Evolutionary conservation across 2,797 vertebrate genomes (phyloP), one percentile per base, ranked within the genome.

Genomic region (Rhincodon typus): DNA sequence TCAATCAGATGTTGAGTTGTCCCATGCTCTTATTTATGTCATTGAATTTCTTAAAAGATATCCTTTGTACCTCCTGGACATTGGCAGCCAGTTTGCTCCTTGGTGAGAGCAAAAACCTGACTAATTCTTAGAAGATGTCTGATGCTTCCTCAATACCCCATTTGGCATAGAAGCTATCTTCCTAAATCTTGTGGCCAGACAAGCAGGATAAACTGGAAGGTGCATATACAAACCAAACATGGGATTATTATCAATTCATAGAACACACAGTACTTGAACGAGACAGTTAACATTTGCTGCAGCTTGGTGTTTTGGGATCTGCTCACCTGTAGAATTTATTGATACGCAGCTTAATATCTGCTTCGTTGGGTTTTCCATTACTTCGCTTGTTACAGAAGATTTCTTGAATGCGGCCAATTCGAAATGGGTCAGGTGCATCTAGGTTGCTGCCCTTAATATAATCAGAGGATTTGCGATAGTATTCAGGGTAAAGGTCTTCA

Each of bases 371-470:
- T 95, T 98, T 98, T n/a, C 98, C 98, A 0, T 98, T 99, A 97
- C 97, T 98, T 5, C 98, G 98, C 17, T 98, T 97, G 96, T 96
- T 96, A 96, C 98, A 99, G 97, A 98, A 99, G 96, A 99, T 99
- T 97, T 99, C 98, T 96, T 98, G 98, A 96, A 99, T 98, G 79
- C 99, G 98, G 0, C 98, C 99, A 0, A 99, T 96, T 1, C 99
- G 98, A 96, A 98, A 99, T 0, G 99, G 99, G 57, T 99, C 98
- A 0, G 99, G 99, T 0, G 99, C 99, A 0, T 99, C 98, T 96
- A 98, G 97, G 97, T 99, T 99, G 96, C 99, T 99, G 7, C 99
- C 99, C 96, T 99, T 99, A 96, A 99, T 99, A 97, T 99, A 99
- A 96, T 99, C 99, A 0, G 99, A 99, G 30, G 98, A 99, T 72